Percentiles rank a stretch among this genome's conserved stretches.
phyloP scores from a whole-genome alignment of 2,888 invertebrate genomes.

The Nymphalis polychloros region DNA sequence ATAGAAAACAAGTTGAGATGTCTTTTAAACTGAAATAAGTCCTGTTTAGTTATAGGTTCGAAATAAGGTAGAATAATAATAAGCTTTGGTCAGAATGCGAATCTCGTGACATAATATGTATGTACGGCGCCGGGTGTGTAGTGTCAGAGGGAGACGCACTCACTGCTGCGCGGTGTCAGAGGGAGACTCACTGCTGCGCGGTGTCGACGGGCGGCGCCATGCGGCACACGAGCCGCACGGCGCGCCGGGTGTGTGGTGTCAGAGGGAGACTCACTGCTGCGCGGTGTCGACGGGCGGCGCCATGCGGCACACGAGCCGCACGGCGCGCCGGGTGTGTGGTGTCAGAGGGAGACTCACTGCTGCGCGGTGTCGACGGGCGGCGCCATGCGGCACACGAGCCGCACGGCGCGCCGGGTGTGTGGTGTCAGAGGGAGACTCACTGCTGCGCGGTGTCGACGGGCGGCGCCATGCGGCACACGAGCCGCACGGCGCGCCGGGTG shows the following conservation, averaged over 20 bases:
- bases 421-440: slow-evolving; percentile 39
- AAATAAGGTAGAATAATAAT: background rate
- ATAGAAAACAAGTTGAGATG: background rate
- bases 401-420: slow-evolving; percentile 68
- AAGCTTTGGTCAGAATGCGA: too few relatives aligned
- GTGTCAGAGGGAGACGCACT: background rate
- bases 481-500: slow-evolving; percentile 73
- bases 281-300: slow-evolving; percentile 83
- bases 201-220: slow-evolving; percentile 86
- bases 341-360: background rate
- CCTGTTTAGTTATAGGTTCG: background rate
- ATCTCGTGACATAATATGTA: too few relatives aligned
- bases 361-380: slow-evolving; percentile 77
- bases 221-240: slow-evolving; percentile 87
- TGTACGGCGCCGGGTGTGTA: slow-evolving; percentile 73
- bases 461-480: slow-evolving; percentile 91
- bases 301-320: slow-evolving; percentile 88
- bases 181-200: background rate
- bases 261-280: background rate
- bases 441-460: slow-evolving; percentile 66
- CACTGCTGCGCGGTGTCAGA: slow-evolving; percentile 39
- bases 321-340: slow-evolving; percentile 52
- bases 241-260: slow-evolving; percentile 30
- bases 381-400: slow-evolving; percentile 88
- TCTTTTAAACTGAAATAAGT: too few relatives aligned